Evolutionary conservation across 2,888 invertebrate species (phyloP).

Genomic region (Buathra laborator): DNA sequence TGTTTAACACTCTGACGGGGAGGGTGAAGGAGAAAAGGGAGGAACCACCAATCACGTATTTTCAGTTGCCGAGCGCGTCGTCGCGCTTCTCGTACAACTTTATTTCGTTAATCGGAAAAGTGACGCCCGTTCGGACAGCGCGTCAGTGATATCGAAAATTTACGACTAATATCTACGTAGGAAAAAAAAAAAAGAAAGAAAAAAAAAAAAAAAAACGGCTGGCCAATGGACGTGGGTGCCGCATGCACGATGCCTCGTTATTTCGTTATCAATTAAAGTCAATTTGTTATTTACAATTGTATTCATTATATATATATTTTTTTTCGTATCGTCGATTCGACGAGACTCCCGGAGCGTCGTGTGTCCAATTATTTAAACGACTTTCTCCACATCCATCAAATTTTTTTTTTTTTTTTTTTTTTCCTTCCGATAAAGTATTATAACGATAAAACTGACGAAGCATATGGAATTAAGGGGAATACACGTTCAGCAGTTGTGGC

Average conservation of each 20-base stretch:
- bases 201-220: not conserved
- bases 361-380: slow-evolving; percentile 3
- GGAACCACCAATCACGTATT: not conserved
- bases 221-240: slow-evolving; percentile 55
- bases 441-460: slow-evolving; percentile 31
- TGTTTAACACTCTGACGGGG: not conserved
- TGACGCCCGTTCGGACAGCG: not conserved
- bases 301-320: not conserved
- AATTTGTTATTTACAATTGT: slow-evolving; percentile 65
- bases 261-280: slow-evolving; percentile 41
- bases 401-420: slow-evolving; percentile 55
- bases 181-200: slow-evolving; percentile 18
- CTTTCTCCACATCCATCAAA: not conserved
- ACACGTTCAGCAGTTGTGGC: not conserved
- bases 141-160: slow-evolving; percentile 26
- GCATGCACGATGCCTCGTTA: not conserved
- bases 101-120: not conserved
- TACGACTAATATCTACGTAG: slow-evolving; percentile 44
- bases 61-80: not conserved
- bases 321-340: slow-evolving; percentile 29
- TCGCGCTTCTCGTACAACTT: not conserved
- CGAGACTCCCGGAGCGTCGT: slow-evolving; percentile 1
- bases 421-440: slow-evolving; percentile 9
- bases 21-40: not conserved
- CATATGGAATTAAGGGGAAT: slow-evolving; percentile 24